Evolutionary conservation across 64 coral and sea anemone species (phyloP), one percentile per base, ranked within the genome.

Genomic region (Montipora cactus): DNA sequence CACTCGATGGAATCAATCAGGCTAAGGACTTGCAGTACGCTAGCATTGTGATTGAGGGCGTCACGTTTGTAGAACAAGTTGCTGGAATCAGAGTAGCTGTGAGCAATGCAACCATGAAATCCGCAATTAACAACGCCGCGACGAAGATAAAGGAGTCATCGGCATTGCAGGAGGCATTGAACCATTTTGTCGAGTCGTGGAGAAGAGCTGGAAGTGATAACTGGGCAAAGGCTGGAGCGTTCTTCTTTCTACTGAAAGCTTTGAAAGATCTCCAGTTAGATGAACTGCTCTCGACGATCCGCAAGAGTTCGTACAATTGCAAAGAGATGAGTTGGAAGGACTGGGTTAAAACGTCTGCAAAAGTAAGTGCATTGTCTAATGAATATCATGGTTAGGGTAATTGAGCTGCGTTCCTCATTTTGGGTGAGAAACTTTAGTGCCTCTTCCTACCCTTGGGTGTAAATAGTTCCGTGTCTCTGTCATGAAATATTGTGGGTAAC

Each of bases 221-320:
- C 15, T 92, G 69, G 46, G 19, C 20, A 18, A 86, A 92, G 55
- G 90, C 73, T 8, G 86, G 51, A 48, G 90, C 90, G 5, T 8
- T 78, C 61, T 64, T 19, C 14, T 19, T 64, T 15, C 61, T 64
- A 7, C 61, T 23, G 22, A 23, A 23, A 23, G 22, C 22, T 23
- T 23, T 64, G 9, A 64, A 19, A 12, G 80, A 77, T 1, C 64
- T 45, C 25, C 25, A 0, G 25, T 0, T 1, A 1, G 0, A 1
- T 7, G 90, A 55, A 8, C 82, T 92, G 57, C 45, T 85, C 7
- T 85, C 73, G 90, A 84, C 68, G 14, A 92, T 77, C 50, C 23
- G 78, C 51, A 78, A 92, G 79, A 25, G 15, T 20, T 5, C 68
- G 11, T 78, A 2, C 37, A 37, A 37, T 37, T 0, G 80, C 79